Evolutionary conservation across 2,888 invertebrate species (phyloP).

Genomic region (Ditula angustiorana): DNA sequence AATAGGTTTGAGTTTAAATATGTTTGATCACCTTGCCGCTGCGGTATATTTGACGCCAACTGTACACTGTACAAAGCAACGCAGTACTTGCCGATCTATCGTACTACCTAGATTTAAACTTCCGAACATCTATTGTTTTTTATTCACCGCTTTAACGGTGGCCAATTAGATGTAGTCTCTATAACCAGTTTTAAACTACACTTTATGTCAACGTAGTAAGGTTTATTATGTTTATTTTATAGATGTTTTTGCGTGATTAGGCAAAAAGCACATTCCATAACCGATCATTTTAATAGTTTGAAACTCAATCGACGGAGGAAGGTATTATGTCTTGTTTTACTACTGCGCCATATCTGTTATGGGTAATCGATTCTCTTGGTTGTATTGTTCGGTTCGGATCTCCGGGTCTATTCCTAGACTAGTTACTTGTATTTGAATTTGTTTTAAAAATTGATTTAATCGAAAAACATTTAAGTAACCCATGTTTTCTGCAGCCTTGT

Average conservation of each 20-base stretch:
- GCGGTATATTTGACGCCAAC: too few relatives aligned
- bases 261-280: slow-evolving; percentile 32
- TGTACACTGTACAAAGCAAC: not conserved
- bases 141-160: not conserved
- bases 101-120: slow-evolving; percentile 20
- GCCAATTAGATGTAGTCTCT: not conserved
- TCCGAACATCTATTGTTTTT: slow-evolving; percentile 24
- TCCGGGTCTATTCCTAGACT: slow-evolving; percentile 5
- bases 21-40: too few relatives aligned
- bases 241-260: not conserved
- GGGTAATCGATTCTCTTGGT: slow-evolving; percentile 29
- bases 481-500: too few relatives aligned
- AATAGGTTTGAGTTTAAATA: too few relatives aligned
- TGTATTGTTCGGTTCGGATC: slow-evolving; percentile 16
- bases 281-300: slow-evolving; percentile 27
- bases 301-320: slow-evolving; percentile 5
- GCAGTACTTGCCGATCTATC: slow-evolving; percentile 1
- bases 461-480: too few relatives aligned
- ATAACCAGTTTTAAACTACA: not conserved
- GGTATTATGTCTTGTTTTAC: slow-evolving; percentile 28
- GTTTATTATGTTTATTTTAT: not conserved
- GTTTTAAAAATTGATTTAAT: too few relatives aligned
- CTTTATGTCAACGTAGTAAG: not conserved
- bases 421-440: not conserved
- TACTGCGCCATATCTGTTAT: slow-evolving; percentile 18